Conservation (phyloP, 2,113 vertebrate species). For the Trematomus loennbergii region DNA sequence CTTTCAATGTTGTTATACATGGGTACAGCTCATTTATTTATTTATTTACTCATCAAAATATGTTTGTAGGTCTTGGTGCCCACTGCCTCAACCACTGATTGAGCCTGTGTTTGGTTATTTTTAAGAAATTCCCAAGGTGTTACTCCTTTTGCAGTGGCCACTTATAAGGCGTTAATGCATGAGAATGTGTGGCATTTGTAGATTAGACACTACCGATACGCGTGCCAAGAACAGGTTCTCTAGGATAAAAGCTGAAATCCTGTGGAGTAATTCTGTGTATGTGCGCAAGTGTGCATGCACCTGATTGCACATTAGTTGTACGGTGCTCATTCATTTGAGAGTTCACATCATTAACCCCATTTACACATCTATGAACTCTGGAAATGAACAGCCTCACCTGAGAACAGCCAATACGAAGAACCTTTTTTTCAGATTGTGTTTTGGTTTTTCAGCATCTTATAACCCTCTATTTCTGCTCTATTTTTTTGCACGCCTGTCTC, state of each 20-base stretch:
- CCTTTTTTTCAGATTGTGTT: neutral
- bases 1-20: neutral
- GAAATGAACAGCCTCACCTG: conserved; percentile 43
- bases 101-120: conserved; percentile 2
- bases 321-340: conserved; percentile 63
- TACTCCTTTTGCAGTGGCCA: neutral
- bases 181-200: conserved; percentile 30
- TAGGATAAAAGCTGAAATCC: conserved; percentile 43
- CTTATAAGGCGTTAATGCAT: conserved; percentile 15
- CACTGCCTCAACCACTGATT: neutral
- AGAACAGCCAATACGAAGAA: conserved; percentile 27
- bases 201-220: conserved; percentile 17
- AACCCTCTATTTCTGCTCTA: no score
- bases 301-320: conserved; percentile 59
- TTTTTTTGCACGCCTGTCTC: neutral
- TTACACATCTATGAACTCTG: conserved; percentile 58
- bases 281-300: conserved; percentile 30
- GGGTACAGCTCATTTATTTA: neutral
- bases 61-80: neutral
- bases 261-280: conserved; percentile 20
- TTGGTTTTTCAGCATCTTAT: neutral
- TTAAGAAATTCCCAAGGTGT: conserved; percentile 14
- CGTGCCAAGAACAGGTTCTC: conserved; percentile 35
- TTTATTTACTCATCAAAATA: neutral
- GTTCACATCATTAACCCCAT: conserved; percentile 68